Evolutionary conservation across 2,113 vertebrate genomes (phyloP).

Genomic region (Eulemur rufifrons): DNA sequence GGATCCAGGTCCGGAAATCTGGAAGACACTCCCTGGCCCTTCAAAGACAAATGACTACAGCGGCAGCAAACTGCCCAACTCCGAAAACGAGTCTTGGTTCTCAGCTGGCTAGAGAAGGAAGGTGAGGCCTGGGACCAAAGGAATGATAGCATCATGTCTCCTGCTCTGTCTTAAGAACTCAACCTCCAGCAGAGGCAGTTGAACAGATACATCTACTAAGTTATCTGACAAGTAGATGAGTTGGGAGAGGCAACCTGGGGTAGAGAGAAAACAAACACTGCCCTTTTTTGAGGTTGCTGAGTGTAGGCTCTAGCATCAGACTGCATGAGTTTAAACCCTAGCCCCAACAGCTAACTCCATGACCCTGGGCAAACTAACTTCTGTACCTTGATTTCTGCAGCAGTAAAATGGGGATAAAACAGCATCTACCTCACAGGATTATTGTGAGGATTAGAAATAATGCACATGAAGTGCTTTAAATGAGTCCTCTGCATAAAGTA

Average conservation of each 20-base stretch:
- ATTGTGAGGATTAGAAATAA: neutral
- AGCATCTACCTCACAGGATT: neutral
- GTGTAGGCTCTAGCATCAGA: neutral
- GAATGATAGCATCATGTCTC: neutral
- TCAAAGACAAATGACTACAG: neutral
- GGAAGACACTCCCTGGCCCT: neutral
- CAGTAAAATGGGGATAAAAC: neutral
- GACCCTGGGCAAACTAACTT: constrained; percentile 21
- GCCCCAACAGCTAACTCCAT: neutral
- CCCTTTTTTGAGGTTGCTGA: neutral
- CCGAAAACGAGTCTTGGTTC: neutral
- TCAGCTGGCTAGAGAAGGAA: neutral
- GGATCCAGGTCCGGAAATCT: neutral
- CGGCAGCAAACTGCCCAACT: neutral
- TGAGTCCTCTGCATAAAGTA: neutral
- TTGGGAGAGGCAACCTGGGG: neutral
- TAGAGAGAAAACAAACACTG: neutral
- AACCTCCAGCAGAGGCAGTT: neutral
- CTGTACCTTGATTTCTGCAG: neutral
- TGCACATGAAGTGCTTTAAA: neutral
- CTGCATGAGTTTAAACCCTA: neutral
- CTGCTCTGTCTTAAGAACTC: neutral
- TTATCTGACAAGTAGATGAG: neutral
- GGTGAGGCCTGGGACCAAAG: neutral
- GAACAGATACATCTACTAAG: neutral